phyloP scores from a whole-genome alignment of 2,797 vertebrate species.

The Gymnopithys bicolor region DNA sequence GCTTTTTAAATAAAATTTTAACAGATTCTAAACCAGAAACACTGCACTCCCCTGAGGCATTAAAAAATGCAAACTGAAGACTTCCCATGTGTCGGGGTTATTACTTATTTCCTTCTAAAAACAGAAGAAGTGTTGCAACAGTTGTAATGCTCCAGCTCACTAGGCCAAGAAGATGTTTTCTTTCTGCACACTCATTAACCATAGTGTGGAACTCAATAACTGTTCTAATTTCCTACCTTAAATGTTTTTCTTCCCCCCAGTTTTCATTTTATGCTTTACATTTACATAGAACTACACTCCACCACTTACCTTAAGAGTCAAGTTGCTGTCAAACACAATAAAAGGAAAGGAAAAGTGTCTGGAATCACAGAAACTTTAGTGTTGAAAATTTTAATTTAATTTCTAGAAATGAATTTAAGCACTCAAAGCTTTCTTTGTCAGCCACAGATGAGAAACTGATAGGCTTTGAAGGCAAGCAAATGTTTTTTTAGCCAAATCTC shows the following conservation, averaged over 20 bases:
- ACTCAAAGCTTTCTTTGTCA: conserved; percentile 79
- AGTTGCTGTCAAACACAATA: conserved; percentile 78
- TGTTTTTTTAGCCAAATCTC: conserved; percentile 39
- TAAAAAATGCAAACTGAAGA: conserved; percentile 81
- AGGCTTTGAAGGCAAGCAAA: conserved; percentile 69
- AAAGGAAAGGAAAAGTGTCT: conserved; percentile 69
- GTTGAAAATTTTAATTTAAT: conserved; percentile 80
- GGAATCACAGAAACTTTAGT: conserved; percentile 75
- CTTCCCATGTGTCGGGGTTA: conserved; percentile 76
- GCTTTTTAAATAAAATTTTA: conserved; percentile 80
- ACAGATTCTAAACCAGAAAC: conserved; percentile 80
- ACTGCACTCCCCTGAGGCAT: conserved; percentile 77
- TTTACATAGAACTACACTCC: conserved; percentile 66
- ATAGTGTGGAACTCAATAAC: conserved; percentile 78
- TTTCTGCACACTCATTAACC: conserved; percentile 79
- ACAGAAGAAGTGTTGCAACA: conserved; percentile 73
- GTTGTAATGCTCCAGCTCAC: conserved; percentile 71
- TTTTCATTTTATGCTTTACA: conserved; percentile 76
- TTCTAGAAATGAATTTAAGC: conserved; percentile 75
- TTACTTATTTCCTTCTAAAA: conserved; percentile 80
- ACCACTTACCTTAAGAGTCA: conserved; percentile 71
- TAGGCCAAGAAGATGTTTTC: conserved; percentile 75
- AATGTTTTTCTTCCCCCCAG: conserved; percentile 80
- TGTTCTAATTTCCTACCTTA: conserved; percentile 81
- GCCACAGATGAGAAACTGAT: conserved; percentile 72